phyloP scores from a whole-genome alignment of 2,113 vertebrate species.

The Cyprinodon brontotheroides region DNA sequence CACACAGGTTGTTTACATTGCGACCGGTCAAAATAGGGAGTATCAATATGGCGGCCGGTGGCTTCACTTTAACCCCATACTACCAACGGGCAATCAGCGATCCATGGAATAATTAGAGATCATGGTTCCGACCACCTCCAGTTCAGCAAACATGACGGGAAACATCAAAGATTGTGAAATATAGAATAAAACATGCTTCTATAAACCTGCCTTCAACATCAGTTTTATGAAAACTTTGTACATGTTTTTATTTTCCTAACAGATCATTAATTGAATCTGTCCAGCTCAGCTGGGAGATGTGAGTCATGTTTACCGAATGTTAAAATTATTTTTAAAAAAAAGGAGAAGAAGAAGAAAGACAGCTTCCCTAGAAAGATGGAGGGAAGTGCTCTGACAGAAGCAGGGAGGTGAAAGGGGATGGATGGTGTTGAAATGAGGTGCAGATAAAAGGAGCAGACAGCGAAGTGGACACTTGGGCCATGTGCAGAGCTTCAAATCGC shows the following conservation, averaged over 20 bases:
- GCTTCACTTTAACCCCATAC: no score
- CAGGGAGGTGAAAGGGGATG: constrained; percentile 10
- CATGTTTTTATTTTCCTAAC: not conserved
- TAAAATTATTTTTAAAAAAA: not conserved
- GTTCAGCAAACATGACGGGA: no score
- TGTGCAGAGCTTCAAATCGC: constrained; percentile 5
- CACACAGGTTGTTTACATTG: no score
- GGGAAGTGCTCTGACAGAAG: constrained; percentile 15
- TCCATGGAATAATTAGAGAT: no score
- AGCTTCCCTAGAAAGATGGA: not conserved
- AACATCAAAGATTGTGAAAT: no score
- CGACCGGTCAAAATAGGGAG: no score
- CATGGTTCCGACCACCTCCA: no score
- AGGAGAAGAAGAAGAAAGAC: not conserved
- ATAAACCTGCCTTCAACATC: no score
- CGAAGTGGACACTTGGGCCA: constrained; percentile 11
- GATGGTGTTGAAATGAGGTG: constrained; percentile 16
- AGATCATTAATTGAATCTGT: not conserved
- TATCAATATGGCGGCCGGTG: no score
- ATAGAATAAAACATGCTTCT: not conserved
- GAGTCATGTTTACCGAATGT: not conserved
- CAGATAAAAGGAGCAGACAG: constrained; percentile 18
- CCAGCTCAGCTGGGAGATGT: not conserved
- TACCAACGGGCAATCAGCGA: no score
- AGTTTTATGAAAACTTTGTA: not conserved